Percentiles rank a stretch among this genome's conserved stretches.
These are phyloP conservation scores for Sturnira hondurensis DNA, from an alignment of 2,113 vertebrate species.

Conservation along the genomic window DNA sequence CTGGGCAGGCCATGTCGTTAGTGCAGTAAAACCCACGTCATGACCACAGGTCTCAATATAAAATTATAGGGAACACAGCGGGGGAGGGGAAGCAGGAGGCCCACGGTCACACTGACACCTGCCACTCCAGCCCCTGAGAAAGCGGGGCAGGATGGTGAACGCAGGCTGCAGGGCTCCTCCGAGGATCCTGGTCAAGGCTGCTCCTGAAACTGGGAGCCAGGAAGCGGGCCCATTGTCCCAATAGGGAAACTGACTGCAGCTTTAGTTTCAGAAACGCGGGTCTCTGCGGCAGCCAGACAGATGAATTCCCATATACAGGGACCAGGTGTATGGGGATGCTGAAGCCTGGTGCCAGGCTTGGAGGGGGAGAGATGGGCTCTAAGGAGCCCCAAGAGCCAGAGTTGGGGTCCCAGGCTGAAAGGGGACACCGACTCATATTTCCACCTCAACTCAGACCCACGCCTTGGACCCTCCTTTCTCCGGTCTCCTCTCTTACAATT, in stretches of 20 bases:
- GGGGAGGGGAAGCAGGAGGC: slow-evolving; percentile 41
- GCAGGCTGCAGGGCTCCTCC: background rate
- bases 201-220: background rate
- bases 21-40: slow-evolving; percentile 89
- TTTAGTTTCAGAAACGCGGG: background rate
- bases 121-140: slow-evolving; percentile 49
- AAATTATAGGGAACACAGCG: slow-evolving; percentile 83
- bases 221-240: background rate
- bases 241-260: background rate
- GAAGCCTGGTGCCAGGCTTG: background rate
- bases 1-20: slow-evolving; percentile 87
- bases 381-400: background rate
- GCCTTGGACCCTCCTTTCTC: background rate
- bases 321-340: background rate
- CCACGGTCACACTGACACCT: slow-evolving; percentile 33
- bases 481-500: background rate
- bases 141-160: background rate
- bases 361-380: background rate
- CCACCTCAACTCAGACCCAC: background rate
- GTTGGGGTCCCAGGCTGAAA: background rate
- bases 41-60: slow-evolving; percentile 88
- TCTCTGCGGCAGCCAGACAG: background rate
- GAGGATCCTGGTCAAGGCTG: background rate
- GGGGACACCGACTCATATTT: background rate
- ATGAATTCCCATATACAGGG: no score